Percentiles rank a stretch among this genome's conserved stretches.
These are phyloP conservation scores for Pseudopleuronectes americanus DNA, from an alignment of 2,797 vertebrate genomes.

Conservation along the genomic window DNA sequence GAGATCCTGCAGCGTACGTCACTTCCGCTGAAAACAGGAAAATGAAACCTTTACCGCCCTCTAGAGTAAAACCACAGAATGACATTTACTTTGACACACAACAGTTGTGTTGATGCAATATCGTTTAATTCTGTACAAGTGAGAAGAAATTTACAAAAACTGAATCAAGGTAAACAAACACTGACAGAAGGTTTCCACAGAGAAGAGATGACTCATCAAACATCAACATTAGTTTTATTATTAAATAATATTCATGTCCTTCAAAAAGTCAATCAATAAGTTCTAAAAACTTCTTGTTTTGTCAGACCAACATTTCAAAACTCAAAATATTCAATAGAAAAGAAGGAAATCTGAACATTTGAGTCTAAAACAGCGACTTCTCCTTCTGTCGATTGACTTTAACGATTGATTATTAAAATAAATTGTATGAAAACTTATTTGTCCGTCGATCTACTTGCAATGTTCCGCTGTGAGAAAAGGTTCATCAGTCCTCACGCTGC, in stretches of 20 bases:
- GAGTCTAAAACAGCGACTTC: too few species aligned
- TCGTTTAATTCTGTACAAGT: conserved; percentile 44
- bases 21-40: conserved; percentile 63
- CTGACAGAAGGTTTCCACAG: background rate
- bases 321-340: background rate
- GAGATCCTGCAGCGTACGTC: conserved; percentile 26
- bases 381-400: too few species aligned
- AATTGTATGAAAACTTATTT: too few species aligned
- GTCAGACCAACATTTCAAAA: background rate
- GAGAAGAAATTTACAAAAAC: conserved; percentile 9
- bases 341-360: too few species aligned
- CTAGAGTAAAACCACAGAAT: conserved; percentile 16
- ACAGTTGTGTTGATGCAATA: background rate
- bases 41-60: background rate
- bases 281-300: background rate
- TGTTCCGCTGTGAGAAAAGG: background rate
- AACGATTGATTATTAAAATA: too few species aligned
- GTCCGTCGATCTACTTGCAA: background rate
- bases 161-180: background rate
- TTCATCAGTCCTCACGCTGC: background rate
- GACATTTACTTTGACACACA: background rate
- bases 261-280: too few species aligned
- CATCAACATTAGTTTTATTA: background rate
- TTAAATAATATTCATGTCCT: too few species aligned
- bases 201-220: background rate